These are phyloP conservation scores for Hecatera dysodea DNA, from an alignment of 2,888 invertebrate species.

Conservation along the genomic window DNA sequence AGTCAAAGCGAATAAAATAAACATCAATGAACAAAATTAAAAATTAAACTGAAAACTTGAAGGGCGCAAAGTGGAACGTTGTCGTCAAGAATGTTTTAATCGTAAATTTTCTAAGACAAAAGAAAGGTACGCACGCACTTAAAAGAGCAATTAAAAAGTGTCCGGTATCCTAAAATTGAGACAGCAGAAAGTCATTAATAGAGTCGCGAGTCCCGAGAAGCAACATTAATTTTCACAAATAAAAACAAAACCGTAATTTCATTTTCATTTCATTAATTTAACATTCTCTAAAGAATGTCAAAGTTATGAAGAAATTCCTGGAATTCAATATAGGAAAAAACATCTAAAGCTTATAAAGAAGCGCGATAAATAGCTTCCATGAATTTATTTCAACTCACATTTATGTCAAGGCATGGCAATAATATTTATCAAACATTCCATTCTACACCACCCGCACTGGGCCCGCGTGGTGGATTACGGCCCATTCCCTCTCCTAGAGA, in stretches of 20 bases:
- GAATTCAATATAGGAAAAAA: slow-evolving; percentile 24
- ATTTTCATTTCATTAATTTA: no score
- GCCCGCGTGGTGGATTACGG: no score
- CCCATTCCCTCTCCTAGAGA: no score
- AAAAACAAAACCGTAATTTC: slow-evolving; percentile 33
- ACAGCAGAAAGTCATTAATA: slow-evolving; percentile 35
- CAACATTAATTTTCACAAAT: slow-evolving; percentile 28
- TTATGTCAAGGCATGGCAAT: slow-evolving; percentile 4
- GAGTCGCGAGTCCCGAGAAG: slow-evolving; percentile 2
- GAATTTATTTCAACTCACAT: slow-evolving; percentile 17
- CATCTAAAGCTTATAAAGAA: not conserved
- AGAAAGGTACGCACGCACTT: slow-evolving; percentile 16
- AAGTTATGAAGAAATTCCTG: slow-evolving; percentile 26
- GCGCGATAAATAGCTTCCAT: slow-evolving; percentile 12
- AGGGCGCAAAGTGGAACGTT: slow-evolving; percentile 9
- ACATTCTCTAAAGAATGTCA: slow-evolving; percentile 25
- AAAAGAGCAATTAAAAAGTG: slow-evolving; percentile 44
- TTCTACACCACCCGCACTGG: no score
- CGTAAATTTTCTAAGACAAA: slow-evolving; percentile 21
- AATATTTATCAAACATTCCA: no score
- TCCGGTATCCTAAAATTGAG: slow-evolving; percentile 19
- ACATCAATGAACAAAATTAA: slow-evolving; percentile 10
- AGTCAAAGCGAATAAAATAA: slow-evolving; percentile 3
- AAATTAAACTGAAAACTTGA: slow-evolving; percentile 24
- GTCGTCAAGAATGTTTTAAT: slow-evolving; percentile 31